phyloP scores from a whole-genome alignment of 2,888 invertebrate species.

The Priocnemis perturbator region DNA sequence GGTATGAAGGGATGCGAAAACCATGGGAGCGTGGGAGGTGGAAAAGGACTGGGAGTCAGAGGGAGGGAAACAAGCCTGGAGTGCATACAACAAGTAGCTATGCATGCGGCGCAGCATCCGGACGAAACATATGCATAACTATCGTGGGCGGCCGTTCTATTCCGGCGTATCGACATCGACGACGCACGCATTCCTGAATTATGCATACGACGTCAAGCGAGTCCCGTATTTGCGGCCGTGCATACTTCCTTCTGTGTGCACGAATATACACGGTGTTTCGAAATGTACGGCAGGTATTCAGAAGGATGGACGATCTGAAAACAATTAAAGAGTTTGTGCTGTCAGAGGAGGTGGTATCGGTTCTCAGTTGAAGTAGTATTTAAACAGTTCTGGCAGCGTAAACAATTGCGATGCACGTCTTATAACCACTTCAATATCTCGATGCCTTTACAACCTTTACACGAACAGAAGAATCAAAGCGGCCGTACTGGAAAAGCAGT shows the following conservation, averaged over 20 bases:
- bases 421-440: too few species aligned
- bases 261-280: neutral
- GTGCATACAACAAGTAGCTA: conserved; percentile 6
- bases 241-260: neutral
- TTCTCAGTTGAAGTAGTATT: too few species aligned
- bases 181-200: conserved; percentile 59
- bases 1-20: neutral
- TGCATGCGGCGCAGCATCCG: conserved; percentile 33
- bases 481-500: too few species aligned
- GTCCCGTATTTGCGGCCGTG: conserved; percentile 41
- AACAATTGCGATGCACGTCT: too few species aligned
- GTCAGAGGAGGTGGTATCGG: too few species aligned
- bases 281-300: neutral
- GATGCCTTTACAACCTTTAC: too few species aligned
- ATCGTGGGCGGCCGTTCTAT: conserved; percentile 38
- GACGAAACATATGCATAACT: conserved; percentile 57
- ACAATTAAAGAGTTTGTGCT: neutral
- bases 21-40: neutral
- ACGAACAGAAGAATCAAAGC: too few species aligned
- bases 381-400: too few species aligned
- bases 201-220: conserved; percentile 57
- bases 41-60: neutral
- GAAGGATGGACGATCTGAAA: neutral
- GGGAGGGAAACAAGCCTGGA: neutral
- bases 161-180: conserved; percentile 55